Conservation (phyloP, 2,113 vertebrate species). For the Vireo altiloquus region DNA sequence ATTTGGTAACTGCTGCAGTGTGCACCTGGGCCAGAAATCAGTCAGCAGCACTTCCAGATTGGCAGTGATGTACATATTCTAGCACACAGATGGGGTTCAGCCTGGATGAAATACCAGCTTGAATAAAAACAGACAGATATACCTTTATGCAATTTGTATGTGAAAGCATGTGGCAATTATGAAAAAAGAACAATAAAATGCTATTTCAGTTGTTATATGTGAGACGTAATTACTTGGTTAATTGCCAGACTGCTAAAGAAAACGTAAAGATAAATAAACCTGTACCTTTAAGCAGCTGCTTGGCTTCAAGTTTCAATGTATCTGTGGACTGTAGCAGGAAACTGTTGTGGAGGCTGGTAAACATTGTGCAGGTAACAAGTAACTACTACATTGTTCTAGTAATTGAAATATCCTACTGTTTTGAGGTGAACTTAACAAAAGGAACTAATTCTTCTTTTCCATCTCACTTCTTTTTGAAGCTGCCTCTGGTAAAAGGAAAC, state of each 20-base stretch:
- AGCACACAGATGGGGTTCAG: neutral
- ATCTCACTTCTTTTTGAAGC: conserved; percentile 53
- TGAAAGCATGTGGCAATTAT: neutral
- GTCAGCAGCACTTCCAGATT: neutral
- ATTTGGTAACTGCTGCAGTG: neutral
- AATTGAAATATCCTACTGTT: neutral
- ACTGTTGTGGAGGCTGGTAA: neutral
- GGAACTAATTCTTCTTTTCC: neutral
- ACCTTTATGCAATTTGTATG: neutral
- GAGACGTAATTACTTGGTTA: neutral
- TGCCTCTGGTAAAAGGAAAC: conserved; percentile 77
- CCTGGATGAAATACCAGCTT: neutral
- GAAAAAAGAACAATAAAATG: neutral
- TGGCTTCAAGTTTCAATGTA: neutral
- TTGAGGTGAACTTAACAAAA: neutral
- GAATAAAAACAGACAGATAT: neutral
- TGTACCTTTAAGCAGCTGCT: neutral
- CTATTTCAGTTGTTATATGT: neutral
- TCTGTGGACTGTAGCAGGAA: neutral
- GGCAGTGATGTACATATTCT: neutral
- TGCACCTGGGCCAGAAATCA: conserved; percentile 9
- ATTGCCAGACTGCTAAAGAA: neutral
- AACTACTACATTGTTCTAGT: neutral
- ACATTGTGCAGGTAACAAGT: neutral
- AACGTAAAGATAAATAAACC: neutral